Conservation (phyloP, 2,888 invertebrate species). For the Drosophila fulvimacula region DNA sequence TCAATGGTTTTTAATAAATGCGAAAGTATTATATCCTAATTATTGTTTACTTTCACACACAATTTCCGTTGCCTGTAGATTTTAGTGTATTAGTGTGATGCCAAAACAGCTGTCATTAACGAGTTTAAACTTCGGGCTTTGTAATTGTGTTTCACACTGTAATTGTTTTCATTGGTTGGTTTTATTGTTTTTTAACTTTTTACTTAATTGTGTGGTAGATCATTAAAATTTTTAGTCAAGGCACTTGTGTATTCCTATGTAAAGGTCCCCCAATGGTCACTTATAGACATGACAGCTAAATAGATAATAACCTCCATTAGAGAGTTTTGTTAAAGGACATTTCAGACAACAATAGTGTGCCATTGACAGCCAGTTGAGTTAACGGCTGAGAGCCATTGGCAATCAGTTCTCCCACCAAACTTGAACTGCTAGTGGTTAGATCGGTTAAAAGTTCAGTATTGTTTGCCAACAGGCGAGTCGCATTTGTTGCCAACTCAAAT, state of each 20-base stretch:
- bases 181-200: conserved; percentile 12
- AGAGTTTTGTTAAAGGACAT: conserved; percentile 47
- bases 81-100: conserved; percentile 8
- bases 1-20: conserved; percentile 51
- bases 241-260: conserved; percentile 59
- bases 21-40: conserved; percentile 16
- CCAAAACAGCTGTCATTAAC: conserved; percentile 14
- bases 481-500: conserved; percentile 33
- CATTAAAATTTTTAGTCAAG: conserved; percentile 45
- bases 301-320: conserved; percentile 38
- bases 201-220: conserved; percentile 22
- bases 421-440: conserved; percentile 30
- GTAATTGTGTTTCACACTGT: conserved; percentile 45
- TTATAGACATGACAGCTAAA: conserved; percentile 47
- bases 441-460: conserved; percentile 36
- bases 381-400: conserved; percentile 27
- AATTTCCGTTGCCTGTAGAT: not conserved
- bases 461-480: conserved; percentile 28
- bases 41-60: conserved; percentile 36
- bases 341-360: conserved; percentile 29
- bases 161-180: conserved; percentile 13
- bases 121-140: conserved; percentile 9
- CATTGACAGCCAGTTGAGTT: conserved; percentile 43
- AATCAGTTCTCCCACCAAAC: conserved; percentile 22
- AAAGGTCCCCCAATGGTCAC: conserved; percentile 46